Evolutionary conservation across 2,888 invertebrate species (phyloP), one percentile per base, ranked within the genome.

Genomic region (Spilosoma lubricipeda): DNA sequence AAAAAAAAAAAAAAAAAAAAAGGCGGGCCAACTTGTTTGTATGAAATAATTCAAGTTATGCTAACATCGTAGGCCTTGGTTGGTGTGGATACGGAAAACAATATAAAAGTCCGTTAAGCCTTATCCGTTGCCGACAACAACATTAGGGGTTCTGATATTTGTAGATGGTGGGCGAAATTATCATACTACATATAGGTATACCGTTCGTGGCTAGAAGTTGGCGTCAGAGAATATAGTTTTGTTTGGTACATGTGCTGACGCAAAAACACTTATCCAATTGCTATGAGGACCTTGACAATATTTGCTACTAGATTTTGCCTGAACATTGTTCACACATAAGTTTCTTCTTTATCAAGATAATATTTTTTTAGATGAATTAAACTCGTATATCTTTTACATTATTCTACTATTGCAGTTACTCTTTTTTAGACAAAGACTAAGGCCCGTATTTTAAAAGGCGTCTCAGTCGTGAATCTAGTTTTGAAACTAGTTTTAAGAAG

Each of bases 221-320:
- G 27, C 63, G 48, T 39, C 59, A 63, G 27, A 48, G 36, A 64
- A 48, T 56, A 67, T 36, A 27, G 45, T 72, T 68, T 33, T 69
- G 64, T 64, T 64, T 48, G 36, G 18, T 20, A n/a, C 52, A 56
- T 9, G 33, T 36, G 48, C 33, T 48, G 64, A 48, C 52, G 68
- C 68, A 65, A 64, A 48, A 56, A 63, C 72, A 73, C 68, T 73
- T 68, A 48, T 64, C 64, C 68, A 73, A 73, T 73, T 68, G 67
- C 68, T 48, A 59, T 30, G 56, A 67, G 56, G 33, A 30, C 30
- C 59, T 52, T 23, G 52, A 52, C 52, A 2, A 23, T 20, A 48
- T 48, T 48, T 45, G 13, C 5, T 48, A 48, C 48, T 20, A 48
- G 52, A 52, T 56, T n/a, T 56, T 56, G 52, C 2, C 52, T 2